Conservation (phyloP, 2,888 invertebrate genomes). For the Iphiclides podalirius region DNA sequence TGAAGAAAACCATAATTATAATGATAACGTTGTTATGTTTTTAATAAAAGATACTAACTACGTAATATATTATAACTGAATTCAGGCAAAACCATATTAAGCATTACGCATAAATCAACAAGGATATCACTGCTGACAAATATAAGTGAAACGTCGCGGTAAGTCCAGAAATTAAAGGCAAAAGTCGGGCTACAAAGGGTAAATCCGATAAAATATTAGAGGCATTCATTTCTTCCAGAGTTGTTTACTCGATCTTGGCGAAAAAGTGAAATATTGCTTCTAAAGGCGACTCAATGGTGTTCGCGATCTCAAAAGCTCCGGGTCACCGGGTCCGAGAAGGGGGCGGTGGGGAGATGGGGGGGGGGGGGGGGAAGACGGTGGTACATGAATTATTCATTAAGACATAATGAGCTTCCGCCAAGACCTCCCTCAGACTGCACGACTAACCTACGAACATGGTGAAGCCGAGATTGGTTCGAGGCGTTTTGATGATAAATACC, state of each 20-base stretch:
- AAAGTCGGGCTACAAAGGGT: slow-evolving; percentile 7
- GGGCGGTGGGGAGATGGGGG: slow-evolving; percentile 15
- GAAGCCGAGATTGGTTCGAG: slow-evolving; percentile 12
- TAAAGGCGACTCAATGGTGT: slow-evolving; percentile 40
- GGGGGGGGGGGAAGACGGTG: slow-evolving; percentile 35
- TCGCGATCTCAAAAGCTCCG: slow-evolving; percentile 6
- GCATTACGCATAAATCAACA: too few relatives aligned
- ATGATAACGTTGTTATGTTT: too few relatives aligned
- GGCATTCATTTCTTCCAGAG: slow-evolving; percentile 8
- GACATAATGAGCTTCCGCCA: slow-evolving; percentile 67
- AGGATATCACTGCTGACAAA: neutral
- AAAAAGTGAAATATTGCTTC: slow-evolving; percentile 29
- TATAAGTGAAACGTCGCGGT: neutral
- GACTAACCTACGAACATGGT: slow-evolving; percentile 7
- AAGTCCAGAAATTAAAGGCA: slow-evolving; percentile 5
- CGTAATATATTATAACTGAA: too few relatives aligned
- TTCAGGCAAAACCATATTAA: too few relatives aligned
- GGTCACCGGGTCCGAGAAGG: slow-evolving; percentile 15
- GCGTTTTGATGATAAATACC: slow-evolving; percentile 8
- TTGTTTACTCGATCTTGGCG: slow-evolving; percentile 11
- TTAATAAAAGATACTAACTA: too few relatives aligned
- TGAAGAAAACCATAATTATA: too few relatives aligned
- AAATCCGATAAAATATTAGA: slow-evolving; percentile 18
- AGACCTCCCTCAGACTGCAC: slow-evolving; percentile 19
- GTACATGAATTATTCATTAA: slow-evolving; percentile 67